phyloP scores from a whole-genome alignment of 2,888 invertebrate species.

The Odontothrips loti region DNA sequence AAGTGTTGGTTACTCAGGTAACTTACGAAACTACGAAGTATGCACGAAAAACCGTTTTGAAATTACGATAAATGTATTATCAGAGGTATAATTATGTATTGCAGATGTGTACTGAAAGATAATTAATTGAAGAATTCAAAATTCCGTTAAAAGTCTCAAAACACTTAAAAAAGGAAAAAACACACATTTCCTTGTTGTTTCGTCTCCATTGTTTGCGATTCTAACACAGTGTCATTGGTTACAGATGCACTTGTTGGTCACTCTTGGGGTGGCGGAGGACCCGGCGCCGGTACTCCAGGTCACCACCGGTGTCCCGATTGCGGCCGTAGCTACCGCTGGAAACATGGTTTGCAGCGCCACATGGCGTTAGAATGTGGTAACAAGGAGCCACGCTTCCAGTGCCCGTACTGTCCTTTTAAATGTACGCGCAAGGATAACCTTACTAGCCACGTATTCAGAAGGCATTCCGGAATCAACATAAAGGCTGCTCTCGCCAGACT shows the following conservation, averaged over 20 bases:
- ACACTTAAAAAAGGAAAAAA: background rate
- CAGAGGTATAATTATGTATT: too few relatives aligned
- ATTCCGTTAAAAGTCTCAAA: background rate
- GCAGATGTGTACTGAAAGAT: too few relatives aligned
- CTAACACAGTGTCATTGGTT: background rate
- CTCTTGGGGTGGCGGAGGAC: background rate
- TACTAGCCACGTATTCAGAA: slow-evolving; percentile 18
- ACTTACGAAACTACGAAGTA: too few relatives aligned
- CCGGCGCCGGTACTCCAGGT: slow-evolving; percentile 17
- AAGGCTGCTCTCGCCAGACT: slow-evolving; percentile 3
- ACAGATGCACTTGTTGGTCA: background rate
- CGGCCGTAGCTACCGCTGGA: slow-evolving; percentile 33
- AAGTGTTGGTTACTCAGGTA: too few relatives aligned
- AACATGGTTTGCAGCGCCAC: slow-evolving; percentile 35
- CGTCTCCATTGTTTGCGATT: background rate
- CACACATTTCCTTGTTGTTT: background rate
- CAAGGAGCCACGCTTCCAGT: slow-evolving; percentile 36
- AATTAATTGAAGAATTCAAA: too few relatives aligned
- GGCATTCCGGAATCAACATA: background rate
- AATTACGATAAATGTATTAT: too few relatives aligned
- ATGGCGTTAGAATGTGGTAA: slow-evolving; percentile 37
- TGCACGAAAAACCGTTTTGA: too few relatives aligned
- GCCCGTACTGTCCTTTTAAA: slow-evolving; percentile 36
- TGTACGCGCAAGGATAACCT: slow-evolving; percentile 32
- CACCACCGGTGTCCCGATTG: slow-evolving; percentile 32